A percentile compares a stretch with the other conserved stretches of the same genome.
phyloP scores from a whole-genome alignment of 2,797 vertebrate species.

The Xenentodon cancila region DNA sequence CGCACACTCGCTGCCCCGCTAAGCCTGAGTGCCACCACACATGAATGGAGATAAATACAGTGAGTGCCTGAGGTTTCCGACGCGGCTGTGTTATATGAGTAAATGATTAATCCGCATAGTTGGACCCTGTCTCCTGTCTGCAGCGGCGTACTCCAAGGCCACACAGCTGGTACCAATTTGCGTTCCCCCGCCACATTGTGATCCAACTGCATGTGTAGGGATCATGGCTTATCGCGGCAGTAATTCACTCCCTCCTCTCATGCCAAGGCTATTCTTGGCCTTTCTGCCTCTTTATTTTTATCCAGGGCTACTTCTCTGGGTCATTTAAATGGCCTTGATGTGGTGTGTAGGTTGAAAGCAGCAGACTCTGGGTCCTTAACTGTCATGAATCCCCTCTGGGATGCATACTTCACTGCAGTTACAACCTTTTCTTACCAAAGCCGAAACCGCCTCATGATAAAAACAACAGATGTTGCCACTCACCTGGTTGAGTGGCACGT shows the following conservation, averaged over 20 bases:
- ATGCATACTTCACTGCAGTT: conserved; percentile 38
- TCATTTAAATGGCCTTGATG: conserved; percentile 77
- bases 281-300: conserved; percentile 80
- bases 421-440: conserved; percentile 29
- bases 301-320: conserved; percentile 76
- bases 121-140: conserved; percentile 78
- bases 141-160: conserved; percentile 79
- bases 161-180: conserved; percentile 86
- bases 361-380: conserved; percentile 40
- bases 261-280: conserved; percentile 81
- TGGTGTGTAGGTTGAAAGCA: conserved; percentile 65
- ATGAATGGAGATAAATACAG: conserved; percentile 82
- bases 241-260: conserved; percentile 81
- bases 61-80: conserved; percentile 82
- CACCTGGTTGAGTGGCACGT: conserved; percentile 57
- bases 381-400: conserved; percentile 52
- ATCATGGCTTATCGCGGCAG: conserved; percentile 80
- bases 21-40: conserved; percentile 69
- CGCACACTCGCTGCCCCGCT: conserved; percentile 26
- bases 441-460: conserved; percentile 41
- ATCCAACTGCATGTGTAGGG: conserved; percentile 81
- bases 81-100: conserved; percentile 82
- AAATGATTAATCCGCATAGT: conserved; percentile 84
- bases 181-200: conserved; percentile 71
- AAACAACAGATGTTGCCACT: conserved; percentile 61